Evolutionary conservation across 2,113 vertebrate genomes (phyloP).

Genomic region (Salvelinus sp.): DNA sequence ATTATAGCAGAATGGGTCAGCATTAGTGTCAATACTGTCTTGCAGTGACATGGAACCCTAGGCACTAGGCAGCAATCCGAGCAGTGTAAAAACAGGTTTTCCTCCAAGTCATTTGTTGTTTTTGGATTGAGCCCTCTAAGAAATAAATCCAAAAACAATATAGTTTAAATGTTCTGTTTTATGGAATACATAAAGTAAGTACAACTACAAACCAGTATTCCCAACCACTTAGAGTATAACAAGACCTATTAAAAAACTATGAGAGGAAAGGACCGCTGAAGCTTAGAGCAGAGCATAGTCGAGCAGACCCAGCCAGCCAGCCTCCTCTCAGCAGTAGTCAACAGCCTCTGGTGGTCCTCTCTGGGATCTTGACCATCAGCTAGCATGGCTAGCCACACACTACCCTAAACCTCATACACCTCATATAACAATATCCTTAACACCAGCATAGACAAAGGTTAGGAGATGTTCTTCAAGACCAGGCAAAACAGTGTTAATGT

Average conservation of each 20-base stretch:
- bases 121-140: slow-evolving; percentile 27
- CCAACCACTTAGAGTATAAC: slow-evolving; percentile 30
- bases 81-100: slow-evolving; percentile 3
- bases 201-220: slow-evolving; percentile 32
- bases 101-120: slow-evolving; percentile 25
- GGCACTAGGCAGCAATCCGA: neutral
- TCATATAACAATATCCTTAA: neutral
- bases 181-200: slow-evolving; percentile 41
- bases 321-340: neutral
- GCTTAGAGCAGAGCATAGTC: neutral
- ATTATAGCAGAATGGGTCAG: slow-evolving; percentile 22
- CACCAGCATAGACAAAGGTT: neutral
- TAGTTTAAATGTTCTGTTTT: slow-evolving; percentile 39
- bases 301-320: too few species aligned
- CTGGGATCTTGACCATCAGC: neutral
- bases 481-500: neutral
- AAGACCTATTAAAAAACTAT: slow-evolving; percentile 24
- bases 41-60: slow-evolving; percentile 3
- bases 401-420: neutral
- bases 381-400: neutral
- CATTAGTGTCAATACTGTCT: slow-evolving; percentile 6
- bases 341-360: neutral
- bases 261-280: slow-evolving; percentile 6
- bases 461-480: neutral
- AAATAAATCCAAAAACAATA: slow-evolving; percentile 36